Conservation (phyloP, 2,113 vertebrate genomes). For the Apodemus speciosus region DNA sequence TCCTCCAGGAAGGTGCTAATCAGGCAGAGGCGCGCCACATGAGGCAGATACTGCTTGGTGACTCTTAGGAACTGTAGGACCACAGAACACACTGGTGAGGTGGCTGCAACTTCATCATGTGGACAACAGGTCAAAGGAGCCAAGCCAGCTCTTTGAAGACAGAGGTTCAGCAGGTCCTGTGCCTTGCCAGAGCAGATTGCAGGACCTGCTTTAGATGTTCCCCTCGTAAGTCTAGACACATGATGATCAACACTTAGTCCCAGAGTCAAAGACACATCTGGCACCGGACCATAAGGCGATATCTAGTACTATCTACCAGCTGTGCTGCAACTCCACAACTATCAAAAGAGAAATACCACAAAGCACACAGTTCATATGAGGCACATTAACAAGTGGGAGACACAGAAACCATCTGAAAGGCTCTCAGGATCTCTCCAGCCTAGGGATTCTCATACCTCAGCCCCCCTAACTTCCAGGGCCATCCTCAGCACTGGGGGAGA, state of each 20-base stretch:
- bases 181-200: not conserved
- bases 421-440: not conserved
- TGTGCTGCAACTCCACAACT: not conserved
- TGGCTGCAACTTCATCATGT: not conserved
- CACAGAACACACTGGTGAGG: not conserved
- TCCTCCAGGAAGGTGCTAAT: slow-evolving; percentile 99
- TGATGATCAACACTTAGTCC: not conserved
- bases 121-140: not conserved
- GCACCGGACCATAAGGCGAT: rapidly evolving
- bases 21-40: slow-evolving; percentile 95
- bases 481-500: not conserved
- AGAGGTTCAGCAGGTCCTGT: not conserved
- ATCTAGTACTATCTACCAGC: rapidly evolving
- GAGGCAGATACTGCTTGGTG: slow-evolving; percentile 98
- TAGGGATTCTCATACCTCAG: not conserved
- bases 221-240: rapidly evolving
- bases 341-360: rapidly evolving
- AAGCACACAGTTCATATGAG: rapidly evolving
- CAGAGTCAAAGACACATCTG: no score
- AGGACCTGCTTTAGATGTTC: rapidly evolving
- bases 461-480: not conserved
- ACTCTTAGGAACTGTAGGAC: slow-evolving; percentile 92
- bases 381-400: not conserved
- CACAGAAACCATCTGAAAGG: not conserved
- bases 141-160: not conserved